phyloP scores from a whole-genome alignment of 2,113 vertebrate genomes.

The Nothoprocta pentlandii region DNA sequence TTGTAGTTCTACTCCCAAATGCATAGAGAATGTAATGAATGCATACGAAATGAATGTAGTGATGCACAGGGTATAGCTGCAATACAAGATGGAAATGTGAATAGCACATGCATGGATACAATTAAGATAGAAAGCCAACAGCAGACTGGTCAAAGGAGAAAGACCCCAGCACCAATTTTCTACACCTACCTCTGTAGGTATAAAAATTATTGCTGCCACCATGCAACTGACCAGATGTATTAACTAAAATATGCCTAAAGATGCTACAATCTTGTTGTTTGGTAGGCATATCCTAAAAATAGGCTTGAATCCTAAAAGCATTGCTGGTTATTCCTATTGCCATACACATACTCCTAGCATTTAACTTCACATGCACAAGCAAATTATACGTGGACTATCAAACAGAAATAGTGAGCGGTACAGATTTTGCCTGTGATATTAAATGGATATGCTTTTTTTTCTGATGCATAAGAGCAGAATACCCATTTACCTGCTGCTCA shows the following conservation, averaged over 20 bases:
- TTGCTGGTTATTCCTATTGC: background rate
- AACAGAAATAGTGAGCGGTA: background rate
- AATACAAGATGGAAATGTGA: background rate
- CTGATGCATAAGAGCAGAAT: background rate
- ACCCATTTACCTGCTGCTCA: background rate
- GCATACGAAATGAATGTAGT: background rate
- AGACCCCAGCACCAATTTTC: background rate
- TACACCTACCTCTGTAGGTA: background rate
- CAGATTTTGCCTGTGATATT: background rate
- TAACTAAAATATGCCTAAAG: background rate
- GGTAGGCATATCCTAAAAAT: background rate
- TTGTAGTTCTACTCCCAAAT: background rate
- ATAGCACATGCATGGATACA: background rate
- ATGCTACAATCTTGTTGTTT: background rate
- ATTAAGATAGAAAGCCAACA: background rate
- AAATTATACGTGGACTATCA: background rate
- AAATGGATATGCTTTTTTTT: rapidly evolving
- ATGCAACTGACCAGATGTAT: background rate
- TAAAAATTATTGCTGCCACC: background rate
- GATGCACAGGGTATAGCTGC: background rate
- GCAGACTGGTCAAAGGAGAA: background rate
- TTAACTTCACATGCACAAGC: background rate
- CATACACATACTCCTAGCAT: background rate
- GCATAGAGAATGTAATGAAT: background rate
- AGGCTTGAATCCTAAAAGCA: background rate